phyloP scores from a whole-genome alignment of 2,113 vertebrate species.

The Melospiza melodia region DNA sequence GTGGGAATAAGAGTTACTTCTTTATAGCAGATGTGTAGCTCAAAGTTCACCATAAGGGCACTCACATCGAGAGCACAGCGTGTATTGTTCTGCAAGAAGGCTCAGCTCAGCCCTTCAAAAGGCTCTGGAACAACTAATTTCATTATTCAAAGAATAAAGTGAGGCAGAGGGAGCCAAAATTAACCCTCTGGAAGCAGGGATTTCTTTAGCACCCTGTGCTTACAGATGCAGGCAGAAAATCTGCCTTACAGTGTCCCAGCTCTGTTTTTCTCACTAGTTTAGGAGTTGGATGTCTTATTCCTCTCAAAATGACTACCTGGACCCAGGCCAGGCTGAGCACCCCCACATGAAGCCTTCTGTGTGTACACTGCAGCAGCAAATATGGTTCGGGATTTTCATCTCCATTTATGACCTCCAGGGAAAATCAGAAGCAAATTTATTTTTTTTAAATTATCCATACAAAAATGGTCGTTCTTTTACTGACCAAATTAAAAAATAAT shows the following conservation, averaged over 20 bases:
- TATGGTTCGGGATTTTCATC: not conserved
- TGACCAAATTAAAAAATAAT: not conserved
- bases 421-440: not conserved
- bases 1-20: slow-evolving; percentile 74
- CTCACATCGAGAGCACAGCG: slow-evolving; percentile 56
- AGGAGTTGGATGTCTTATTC: not conserved
- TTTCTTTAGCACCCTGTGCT: not conserved
- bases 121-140: slow-evolving; percentile 57
- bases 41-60: slow-evolving; percentile 79
- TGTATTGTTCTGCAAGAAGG: slow-evolving; percentile 57
- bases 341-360: not conserved
- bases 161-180: not conserved
- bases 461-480: not conserved
- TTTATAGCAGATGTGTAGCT: slow-evolving; percentile 78
- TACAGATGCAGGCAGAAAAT: not conserved
- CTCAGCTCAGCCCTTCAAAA: slow-evolving; percentile 55
- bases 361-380: not conserved
- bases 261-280: not conserved
- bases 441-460: not conserved
- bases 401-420: not conserved
- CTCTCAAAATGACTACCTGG: not conserved
- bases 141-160: slow-evolving; percentile 56
- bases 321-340: not conserved
- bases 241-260: not conserved
- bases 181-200: slow-evolving; percentile 33